Conservation (phyloP, 2,797 vertebrate species). For the Chelidonichthys spinosus region DNA sequence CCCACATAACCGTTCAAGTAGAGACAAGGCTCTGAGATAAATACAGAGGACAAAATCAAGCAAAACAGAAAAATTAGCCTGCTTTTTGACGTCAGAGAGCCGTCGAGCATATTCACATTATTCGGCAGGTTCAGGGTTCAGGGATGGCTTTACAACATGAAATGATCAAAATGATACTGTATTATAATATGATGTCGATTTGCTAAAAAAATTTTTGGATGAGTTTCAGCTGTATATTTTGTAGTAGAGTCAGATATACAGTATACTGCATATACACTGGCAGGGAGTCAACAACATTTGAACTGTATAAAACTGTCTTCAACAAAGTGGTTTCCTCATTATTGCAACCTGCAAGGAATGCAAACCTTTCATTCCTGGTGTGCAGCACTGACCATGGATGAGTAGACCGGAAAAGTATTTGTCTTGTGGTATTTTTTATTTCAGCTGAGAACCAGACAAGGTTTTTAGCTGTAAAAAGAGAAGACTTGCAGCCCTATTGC, state of each 20-base stretch:
- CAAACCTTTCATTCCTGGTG: slow-evolving; percentile 48
- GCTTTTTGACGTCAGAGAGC: slow-evolving; percentile 37
- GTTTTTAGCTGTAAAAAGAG: slow-evolving; percentile 28
- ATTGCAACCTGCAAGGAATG: slow-evolving; percentile 18
- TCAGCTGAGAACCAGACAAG: slow-evolving; percentile 53
- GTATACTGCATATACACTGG: no score
- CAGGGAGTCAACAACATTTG: neutral
- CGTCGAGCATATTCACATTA: slow-evolving; percentile 36
- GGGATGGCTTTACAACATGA: neutral
- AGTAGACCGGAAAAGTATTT: slow-evolving; percentile 59
- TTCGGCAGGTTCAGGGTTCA: slow-evolving; percentile 30
- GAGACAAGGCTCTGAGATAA: slow-evolving; percentile 34
- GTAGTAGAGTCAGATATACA: neutral
- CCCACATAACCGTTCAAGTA: slow-evolving; percentile 49
- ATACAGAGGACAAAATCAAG: slow-evolving; percentile 14
- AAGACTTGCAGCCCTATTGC: slow-evolving; percentile 20
- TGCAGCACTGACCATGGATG: slow-evolving; percentile 35
- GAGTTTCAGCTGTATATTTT: neutral
- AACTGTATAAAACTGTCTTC: neutral
- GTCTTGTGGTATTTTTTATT: slow-evolving; percentile 51
- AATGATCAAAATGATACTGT: neutral
- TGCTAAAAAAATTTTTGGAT: neutral
- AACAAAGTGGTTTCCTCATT: slow-evolving; percentile 10
- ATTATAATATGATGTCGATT: neutral
- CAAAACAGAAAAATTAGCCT: slow-evolving; percentile 24